Evolutionary conservation across 2,888 invertebrate genomes (phyloP), one percentile per base, ranked within the genome.

Genomic region (Drosophila paranaensis): DNA sequence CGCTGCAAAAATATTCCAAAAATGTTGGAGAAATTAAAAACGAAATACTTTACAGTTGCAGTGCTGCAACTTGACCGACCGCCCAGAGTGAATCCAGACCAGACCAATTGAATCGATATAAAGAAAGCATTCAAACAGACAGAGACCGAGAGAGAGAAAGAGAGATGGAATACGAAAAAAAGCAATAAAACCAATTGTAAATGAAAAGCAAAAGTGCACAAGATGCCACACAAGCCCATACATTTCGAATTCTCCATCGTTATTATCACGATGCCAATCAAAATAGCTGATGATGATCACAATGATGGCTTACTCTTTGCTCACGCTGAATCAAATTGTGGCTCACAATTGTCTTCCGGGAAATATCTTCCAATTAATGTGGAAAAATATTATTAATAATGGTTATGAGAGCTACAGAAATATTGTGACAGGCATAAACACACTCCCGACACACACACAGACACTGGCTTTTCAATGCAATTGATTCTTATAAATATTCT

Each of bases 51-150:
- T 60, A 37, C 39, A 53, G 39, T 43, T 61, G 74, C 70, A 53
- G n/a, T 60, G 71, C 66, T 78, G 67, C 71, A 42, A 27, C 37
- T 37, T 64, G 74, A 58, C 66, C 76, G 74, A 58, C 66, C 76
- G 48, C 76, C 60, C 60, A 61, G 55, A 46, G 66, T 42, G 64
- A 48, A 37, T 40, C 48, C 45, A 66, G 54, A 55, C 42, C 63
- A 72, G 74, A 46, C 37, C 76, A 76, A 81, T 84, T 84, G 70
- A 71, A 72, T 69, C 51, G 65, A 74, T 65, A 67, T 73, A 77
- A 68, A 62, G 79, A 57, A 55, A 27, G 63, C 75, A 75, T 79
- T 79, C 79, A 81, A 53, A 50, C 42, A 30, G 67, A 69, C 67
- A 51, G 40, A 25, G 14, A 14, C 4, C 14, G 3, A 8, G 11